Conservation (phyloP, 2,888 invertebrate species). For the Drosophila robusta region DNA sequence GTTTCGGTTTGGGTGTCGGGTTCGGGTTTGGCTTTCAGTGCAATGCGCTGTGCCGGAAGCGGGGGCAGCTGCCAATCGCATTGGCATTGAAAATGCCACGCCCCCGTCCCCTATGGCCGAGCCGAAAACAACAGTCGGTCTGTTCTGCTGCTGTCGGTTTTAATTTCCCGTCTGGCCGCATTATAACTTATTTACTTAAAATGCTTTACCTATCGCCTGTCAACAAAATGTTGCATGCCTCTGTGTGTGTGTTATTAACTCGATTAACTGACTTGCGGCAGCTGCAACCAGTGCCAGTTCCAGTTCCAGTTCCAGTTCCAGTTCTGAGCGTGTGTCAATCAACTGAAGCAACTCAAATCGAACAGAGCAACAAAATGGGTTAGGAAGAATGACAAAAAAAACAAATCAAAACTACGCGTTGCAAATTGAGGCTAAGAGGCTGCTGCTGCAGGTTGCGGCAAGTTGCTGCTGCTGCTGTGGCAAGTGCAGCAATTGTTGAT, state of each 20-base stretch:
- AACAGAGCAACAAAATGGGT: conserved; percentile 24
- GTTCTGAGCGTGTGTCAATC: no score
- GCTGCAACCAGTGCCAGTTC: conserved; percentile 38
- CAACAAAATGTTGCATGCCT: conserved; percentile 35
- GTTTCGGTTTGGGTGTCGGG: conserved; percentile 33
- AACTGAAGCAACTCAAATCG: conserved; percentile 7
- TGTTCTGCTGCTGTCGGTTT: conserved; percentile 53
- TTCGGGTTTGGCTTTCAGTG: conserved; percentile 45
- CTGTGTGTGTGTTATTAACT: conserved; percentile 26
- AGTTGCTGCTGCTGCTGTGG: conserved; percentile 18
- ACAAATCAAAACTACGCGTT: conserved; percentile 20
- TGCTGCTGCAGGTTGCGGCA: conserved; percentile 7
- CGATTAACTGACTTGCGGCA: conserved; percentile 33
- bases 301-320: not conserved
- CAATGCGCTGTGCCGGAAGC: conserved; percentile 52
- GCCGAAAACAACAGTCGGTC: conserved; percentile 12
- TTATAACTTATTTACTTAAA: conserved; percentile 67
- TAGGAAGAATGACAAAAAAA: conserved; percentile 1
- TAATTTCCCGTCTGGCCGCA: conserved; percentile 74
- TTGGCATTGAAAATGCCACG: conserved; percentile 67
- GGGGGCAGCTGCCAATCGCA: conserved; percentile 53
- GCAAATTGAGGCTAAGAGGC: conserved; percentile 17
- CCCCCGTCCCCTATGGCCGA: not conserved
- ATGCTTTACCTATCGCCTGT: conserved; percentile 61
- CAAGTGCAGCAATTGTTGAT: conserved; percentile 34